phyloP scores from a whole-genome alignment of 2,888 invertebrate genomes.

The Pasiphila rectangulata region DNA sequence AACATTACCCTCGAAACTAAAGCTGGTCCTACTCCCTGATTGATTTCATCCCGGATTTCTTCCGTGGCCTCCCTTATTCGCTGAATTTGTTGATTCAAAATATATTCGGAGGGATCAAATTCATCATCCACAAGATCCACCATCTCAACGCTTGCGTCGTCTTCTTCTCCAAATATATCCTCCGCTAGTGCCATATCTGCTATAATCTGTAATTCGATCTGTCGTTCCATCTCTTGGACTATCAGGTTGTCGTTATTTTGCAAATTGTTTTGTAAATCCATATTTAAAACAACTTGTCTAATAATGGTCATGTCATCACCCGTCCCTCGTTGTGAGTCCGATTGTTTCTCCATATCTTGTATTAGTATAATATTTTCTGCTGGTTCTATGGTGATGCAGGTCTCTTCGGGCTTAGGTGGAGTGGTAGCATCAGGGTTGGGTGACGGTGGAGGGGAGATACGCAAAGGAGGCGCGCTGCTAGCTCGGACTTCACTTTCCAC shows the following conservation, averaged over 20 bases:
- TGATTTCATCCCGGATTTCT: too few species aligned
- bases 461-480: conserved; percentile 53
- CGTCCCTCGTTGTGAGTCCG: conserved; percentile 1
- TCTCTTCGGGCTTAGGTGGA: conserved; percentile 27
- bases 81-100: too few species aligned
- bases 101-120: too few species aligned
- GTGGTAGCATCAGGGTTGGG: conserved; percentile 7
- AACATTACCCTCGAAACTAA: conserved; percentile 2
- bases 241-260: conserved; percentile 1
- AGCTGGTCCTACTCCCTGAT: too few species aligned
- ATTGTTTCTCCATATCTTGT: conserved; percentile 19
- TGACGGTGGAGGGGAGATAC: conserved; percentile 6
- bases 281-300: conserved; percentile 12
- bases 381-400: conserved; percentile 55
- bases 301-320: conserved; percentile 4
- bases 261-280: conserved; percentile 6
- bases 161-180: not conserved
- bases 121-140: too few species aligned
- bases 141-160: too few species aligned
- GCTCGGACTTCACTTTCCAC: conserved; percentile 54
- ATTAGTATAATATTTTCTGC: conserved; percentile 20
- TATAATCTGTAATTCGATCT: conserved; percentile 7
- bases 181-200: conserved; percentile 1
- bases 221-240: conserved; percentile 8
- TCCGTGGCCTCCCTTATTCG: too few species aligned